Evolutionary conservation across 2,113 vertebrate species (phyloP).

Genomic region (Siphamia tubifer): DNA sequence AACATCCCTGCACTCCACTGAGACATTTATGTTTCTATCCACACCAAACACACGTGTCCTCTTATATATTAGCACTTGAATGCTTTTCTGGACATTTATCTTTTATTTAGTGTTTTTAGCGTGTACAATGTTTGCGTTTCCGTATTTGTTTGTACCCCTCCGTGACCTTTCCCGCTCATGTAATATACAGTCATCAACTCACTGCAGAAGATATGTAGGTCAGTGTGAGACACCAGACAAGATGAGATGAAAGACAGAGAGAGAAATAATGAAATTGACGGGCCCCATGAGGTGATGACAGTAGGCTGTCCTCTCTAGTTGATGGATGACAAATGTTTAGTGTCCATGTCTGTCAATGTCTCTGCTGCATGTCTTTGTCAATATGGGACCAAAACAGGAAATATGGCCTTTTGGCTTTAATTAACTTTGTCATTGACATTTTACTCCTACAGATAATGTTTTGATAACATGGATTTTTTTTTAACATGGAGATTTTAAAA

Average conservation of each 20-base stretch:
- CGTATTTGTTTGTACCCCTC: neutral
- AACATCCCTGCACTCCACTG: constrained; percentile 25
- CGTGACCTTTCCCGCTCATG: constrained; percentile 27
- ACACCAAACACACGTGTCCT: neutral
- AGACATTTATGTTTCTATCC: neutral
- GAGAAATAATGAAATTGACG: constrained; percentile 63
- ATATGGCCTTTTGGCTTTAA: constrained; percentile 27
- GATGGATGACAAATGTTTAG: constrained; percentile 69
- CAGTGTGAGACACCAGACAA: constrained; percentile 27
- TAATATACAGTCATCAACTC: constrained; percentile 34
- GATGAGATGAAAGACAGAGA: constrained; percentile 37
- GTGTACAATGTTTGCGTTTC: neutral
- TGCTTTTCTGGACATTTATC: neutral
- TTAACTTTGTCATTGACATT: constrained; percentile 48
- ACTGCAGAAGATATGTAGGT: constrained; percentile 32
- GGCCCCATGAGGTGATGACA: constrained; percentile 60
- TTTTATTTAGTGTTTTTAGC: neutral
- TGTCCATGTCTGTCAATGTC: constrained; percentile 61
- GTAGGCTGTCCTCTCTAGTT: constrained; percentile 53
- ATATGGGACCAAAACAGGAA: constrained; percentile 16
- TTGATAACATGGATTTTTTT: neutral
- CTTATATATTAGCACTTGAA: neutral
- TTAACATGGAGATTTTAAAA: neutral
- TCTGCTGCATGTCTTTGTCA: constrained; percentile 26
- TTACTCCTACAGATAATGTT: constrained; percentile 4